Percentiles rank a stretch among this genome's conserved stretches.
These are phyloP conservation scores for Leistus spinibarbis DNA, from an alignment of 2,888 invertebrate genomes.

Conservation along the genomic window DNA sequence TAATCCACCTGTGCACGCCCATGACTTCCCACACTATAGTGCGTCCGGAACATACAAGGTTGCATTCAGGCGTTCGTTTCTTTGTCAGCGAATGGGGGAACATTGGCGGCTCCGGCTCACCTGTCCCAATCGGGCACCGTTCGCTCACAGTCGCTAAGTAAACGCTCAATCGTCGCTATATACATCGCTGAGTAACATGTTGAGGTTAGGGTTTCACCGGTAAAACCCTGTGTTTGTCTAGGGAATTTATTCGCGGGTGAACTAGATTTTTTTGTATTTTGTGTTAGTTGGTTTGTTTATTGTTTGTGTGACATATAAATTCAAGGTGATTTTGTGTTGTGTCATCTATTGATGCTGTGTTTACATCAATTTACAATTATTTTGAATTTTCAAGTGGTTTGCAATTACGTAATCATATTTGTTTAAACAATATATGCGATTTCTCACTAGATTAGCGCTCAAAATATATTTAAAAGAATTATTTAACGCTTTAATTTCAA, in stretches of 20 bases:
- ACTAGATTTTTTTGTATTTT: not conserved
- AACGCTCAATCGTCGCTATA: constrained; percentile 8
- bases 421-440: too few relatives aligned
- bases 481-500: too few relatives aligned
- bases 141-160: constrained; percentile 1
- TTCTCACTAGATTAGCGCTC: too few relatives aligned
- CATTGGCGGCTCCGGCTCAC: constrained; percentile 5
- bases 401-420: not conserved
- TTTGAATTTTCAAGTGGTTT: not conserved
- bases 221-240: not conserved
- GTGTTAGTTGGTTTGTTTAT: too few relatives aligned
- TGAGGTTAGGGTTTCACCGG: constrained; percentile 15
- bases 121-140: constrained; percentile 6
- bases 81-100: constrained; percentile 15
- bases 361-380: not conserved
- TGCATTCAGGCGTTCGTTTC: constrained; percentile 7
- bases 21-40: constrained; percentile 14
- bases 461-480: too few relatives aligned
- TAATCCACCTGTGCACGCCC: constrained; percentile 28
- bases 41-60: constrained; percentile 22
- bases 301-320: too few relatives aligned
- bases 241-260: not conserved
- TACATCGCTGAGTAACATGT: not conserved
- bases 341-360: not conserved
- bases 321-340: not conserved